Conservation (phyloP, 2,113 vertebrate species). For the Mesitornis unicolor region DNA sequence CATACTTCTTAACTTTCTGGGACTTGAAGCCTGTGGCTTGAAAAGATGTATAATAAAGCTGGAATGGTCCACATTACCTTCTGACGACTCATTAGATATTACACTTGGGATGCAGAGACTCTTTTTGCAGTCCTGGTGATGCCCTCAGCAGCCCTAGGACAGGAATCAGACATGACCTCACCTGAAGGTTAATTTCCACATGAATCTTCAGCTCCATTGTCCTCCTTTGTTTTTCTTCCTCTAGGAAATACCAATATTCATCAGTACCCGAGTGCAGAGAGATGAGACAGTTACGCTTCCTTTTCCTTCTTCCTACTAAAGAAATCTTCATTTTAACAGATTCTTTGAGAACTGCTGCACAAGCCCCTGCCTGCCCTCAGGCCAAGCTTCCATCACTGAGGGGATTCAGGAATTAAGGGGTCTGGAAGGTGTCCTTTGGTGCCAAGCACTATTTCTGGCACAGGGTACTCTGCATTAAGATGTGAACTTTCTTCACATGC, state of each 20-base stretch:
- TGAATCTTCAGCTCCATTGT: not conserved
- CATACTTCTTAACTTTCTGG: not conserved
- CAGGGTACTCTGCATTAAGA: not conserved
- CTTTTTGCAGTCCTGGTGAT: not conserved
- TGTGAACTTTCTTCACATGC: not conserved
- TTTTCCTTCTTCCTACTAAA: not conserved
- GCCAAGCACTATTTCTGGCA: not conserved
- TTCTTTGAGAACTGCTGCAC: not conserved
- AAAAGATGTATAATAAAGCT: not conserved
- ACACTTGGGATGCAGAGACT: not conserved
- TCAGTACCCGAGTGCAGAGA: not conserved
- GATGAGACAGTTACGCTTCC: not conserved
- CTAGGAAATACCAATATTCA: not conserved
- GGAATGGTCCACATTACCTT: not conserved
- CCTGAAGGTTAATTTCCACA: not conserved
- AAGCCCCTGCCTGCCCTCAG: not conserved
- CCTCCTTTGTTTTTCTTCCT: not conserved
- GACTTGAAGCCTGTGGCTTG: not conserved
- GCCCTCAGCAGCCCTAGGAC: not conserved
- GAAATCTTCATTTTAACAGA: not conserved
- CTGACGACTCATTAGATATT: not conserved
- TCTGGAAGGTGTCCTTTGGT: not conserved
- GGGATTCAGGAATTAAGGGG: not conserved
- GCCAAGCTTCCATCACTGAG: not conserved
- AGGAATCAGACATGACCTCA: not conserved